These are phyloP conservation scores for Eledona agricola DNA, from an alignment of 2,888 invertebrate genomes.

Conservation along the genomic window DNA sequence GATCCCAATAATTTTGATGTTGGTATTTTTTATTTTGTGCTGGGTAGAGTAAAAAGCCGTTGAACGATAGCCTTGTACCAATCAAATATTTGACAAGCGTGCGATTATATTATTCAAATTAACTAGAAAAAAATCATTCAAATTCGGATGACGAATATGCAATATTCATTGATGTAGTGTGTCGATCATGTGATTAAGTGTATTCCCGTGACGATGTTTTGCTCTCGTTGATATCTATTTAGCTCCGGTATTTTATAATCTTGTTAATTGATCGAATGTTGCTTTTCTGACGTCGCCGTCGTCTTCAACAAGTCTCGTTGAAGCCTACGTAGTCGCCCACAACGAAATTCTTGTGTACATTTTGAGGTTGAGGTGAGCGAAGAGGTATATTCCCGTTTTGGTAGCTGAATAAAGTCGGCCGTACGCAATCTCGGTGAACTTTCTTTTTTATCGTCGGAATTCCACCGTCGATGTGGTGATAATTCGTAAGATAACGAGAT, in stretches of 20 bases:
- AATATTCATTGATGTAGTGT: too few relatives aligned
- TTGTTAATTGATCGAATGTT: too few relatives aligned
- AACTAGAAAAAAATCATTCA: too few relatives aligned
- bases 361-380: slow-evolving; percentile 22
- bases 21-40: slow-evolving; percentile 8
- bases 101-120: too few relatives aligned
- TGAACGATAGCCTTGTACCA: slow-evolving; percentile 3
- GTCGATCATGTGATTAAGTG: too few relatives aligned
- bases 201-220: too few relatives aligned
- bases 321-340: slow-evolving; percentile 32
- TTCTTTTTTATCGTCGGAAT: slow-evolving; percentile 12
- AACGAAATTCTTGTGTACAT: slow-evolving; percentile 25
- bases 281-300: too few relatives aligned
- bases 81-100: slow-evolving; percentile 19
- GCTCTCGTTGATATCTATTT: too few relatives aligned
- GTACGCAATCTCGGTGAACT: slow-evolving; percentile 2
- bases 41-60: background rate
- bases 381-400: slow-evolving; percentile 21
- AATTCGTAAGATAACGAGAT: too few relatives aligned
- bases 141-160: too few relatives aligned
- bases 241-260: too few relatives aligned
- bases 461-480: too few relatives aligned
- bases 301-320: slow-evolving; percentile 16
- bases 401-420: slow-evolving; percentile 8
- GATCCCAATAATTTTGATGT: slow-evolving; percentile 15